Evolutionary conservation across 2,113 vertebrate genomes (phyloP), one percentile per base, ranked within the genome.

Genomic region (Pelmatolapia mariae): DNA sequence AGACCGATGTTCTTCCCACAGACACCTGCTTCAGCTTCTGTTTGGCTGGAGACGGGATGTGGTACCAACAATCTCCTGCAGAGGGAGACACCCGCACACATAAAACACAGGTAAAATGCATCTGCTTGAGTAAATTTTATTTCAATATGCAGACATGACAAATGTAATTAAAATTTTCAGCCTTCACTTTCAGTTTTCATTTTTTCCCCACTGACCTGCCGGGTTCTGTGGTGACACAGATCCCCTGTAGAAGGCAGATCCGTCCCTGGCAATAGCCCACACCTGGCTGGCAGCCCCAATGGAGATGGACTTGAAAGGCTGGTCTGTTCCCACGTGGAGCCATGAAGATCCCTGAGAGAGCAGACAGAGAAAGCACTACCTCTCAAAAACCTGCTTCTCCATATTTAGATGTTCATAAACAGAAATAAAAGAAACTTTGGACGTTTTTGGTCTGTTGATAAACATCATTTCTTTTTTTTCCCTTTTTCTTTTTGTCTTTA

Each of bases 261-360:
- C 98, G 1, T 99, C 98, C 63, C 94, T 95, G 6, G 98, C 98
- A 22, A 99, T 95, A 4, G 98, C 98, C 99, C 99, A 99, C 52
- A 99, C 98, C 89, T 98, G 98, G 85, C 97, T 95, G 92, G 95
- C 97, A 3, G 96, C 96, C 13, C 99, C 98, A 0, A 99, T 94
- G 45, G 97, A 99, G 90, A 99, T 91, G 1, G 98, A 99, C 90
- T 97, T 95, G 56, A 99, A 99, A 73, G 98, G 98, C 93, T 99
- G 98, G 89, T 99, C 98, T 2, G 98, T 98, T 89, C 98, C 98
- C 9, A 99, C 97, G 0, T 99, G 99, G 53, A 99, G 97, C 99
- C 99, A 99, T 7, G 98, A 99, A 5, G 96, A 96, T 76, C 98
- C 98, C 99, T 99, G 85, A 18, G 52, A 59, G 8, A 66, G 4